Percentiles rank a stretch among this genome's conserved stretches.
phyloP scores from a whole-genome alignment of 2,797 vertebrate species.

The Eleutherodactylus coqui region DNA sequence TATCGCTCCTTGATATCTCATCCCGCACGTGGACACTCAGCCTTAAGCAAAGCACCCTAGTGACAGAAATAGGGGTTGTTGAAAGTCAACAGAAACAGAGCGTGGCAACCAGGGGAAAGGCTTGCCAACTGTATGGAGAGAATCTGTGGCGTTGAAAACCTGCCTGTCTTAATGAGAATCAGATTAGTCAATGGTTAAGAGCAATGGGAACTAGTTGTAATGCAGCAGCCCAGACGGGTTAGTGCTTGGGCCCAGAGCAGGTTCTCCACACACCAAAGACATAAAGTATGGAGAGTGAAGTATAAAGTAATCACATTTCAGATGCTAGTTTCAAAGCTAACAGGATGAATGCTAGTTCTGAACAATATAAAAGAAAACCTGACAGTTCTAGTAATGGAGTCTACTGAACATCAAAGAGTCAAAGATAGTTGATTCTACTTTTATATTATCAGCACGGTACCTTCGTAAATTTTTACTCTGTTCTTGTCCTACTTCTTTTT shows the following conservation, averaged over 20 bases:
- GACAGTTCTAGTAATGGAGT: slow-evolving; percentile 27
- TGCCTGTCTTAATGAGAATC: not conserved
- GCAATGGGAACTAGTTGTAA: too few relatives aligned
- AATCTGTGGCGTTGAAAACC: too few relatives aligned
- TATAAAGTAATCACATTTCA: not conserved
- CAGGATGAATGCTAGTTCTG: slow-evolving; percentile 7
- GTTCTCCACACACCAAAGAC: not conserved
- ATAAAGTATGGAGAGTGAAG: not conserved
- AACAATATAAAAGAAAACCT: slow-evolving; percentile 29
- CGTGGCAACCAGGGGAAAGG: too few relatives aligned
- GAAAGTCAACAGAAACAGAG: too few relatives aligned
- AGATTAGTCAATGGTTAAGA: too few relatives aligned
- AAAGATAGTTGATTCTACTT: slow-evolving; percentile 8
- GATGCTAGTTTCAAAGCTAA: slow-evolving; percentile 3
- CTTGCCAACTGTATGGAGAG: too few relatives aligned
- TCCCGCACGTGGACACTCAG: too few relatives aligned
- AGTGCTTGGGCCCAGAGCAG: not conserved
- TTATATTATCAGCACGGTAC: slow-evolving; percentile 32
- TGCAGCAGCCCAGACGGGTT: too few relatives aligned
- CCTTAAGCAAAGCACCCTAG: too few relatives aligned
- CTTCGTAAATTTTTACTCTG: slow-evolving; percentile 27
- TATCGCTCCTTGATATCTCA: too few relatives aligned
- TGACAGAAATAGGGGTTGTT: too few relatives aligned
- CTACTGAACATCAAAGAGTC: slow-evolving; percentile 50
- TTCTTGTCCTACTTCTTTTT: slow-evolving; percentile 31